phyloP scores from a whole-genome alignment of 2,888 invertebrate species.

The Cremastinae sp. region DNA sequence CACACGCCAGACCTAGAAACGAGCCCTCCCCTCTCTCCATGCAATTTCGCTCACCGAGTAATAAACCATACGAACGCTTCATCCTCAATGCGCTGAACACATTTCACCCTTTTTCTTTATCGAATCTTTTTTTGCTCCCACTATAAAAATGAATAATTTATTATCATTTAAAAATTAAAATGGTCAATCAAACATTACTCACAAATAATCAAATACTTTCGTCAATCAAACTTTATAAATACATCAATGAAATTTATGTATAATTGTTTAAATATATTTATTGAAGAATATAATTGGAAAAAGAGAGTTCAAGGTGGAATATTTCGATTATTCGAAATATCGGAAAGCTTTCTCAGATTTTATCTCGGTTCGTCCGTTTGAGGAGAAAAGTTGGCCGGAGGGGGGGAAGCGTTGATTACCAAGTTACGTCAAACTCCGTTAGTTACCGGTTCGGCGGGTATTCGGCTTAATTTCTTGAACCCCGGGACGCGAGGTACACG shows the following conservation, averaged over 20 bases:
- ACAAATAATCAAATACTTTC: too few species aligned
- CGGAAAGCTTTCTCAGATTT: slow-evolving; percentile 1
- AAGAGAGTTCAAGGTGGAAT: too few species aligned
- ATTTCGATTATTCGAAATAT: slow-evolving; percentile 11
- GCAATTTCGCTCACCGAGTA: slow-evolving; percentile 56
- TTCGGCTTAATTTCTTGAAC: slow-evolving; percentile 50
- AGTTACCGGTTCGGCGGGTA: slow-evolving; percentile 22
- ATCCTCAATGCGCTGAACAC: slow-evolving; percentile 14
- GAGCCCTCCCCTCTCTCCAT: slow-evolving; percentile 28
- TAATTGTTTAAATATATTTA: too few species aligned
- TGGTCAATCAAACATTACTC: too few species aligned
- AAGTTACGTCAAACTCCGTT: slow-evolving; percentile 29
- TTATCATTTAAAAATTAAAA: too few species aligned
- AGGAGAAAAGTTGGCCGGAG: slow-evolving; percentile 50
- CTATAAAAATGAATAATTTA: not conserved
- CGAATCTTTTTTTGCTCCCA: not conserved
- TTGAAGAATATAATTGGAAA: too few species aligned
- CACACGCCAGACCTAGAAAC: slow-evolving; percentile 50
- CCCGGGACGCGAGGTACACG: slow-evolving; percentile 10
- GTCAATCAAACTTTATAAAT: too few species aligned
- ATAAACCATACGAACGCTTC: slow-evolving; percentile 57
- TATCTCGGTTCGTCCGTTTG: slow-evolving; percentile 19
- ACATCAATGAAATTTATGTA: too few species aligned
- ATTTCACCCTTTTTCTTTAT: slow-evolving; percentile 35
- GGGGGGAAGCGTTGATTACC: slow-evolving; percentile 51